Evolutionary conservation across 2,113 vertebrate species (phyloP).

Genomic region (Gnathonemus longibarbis): DNA sequence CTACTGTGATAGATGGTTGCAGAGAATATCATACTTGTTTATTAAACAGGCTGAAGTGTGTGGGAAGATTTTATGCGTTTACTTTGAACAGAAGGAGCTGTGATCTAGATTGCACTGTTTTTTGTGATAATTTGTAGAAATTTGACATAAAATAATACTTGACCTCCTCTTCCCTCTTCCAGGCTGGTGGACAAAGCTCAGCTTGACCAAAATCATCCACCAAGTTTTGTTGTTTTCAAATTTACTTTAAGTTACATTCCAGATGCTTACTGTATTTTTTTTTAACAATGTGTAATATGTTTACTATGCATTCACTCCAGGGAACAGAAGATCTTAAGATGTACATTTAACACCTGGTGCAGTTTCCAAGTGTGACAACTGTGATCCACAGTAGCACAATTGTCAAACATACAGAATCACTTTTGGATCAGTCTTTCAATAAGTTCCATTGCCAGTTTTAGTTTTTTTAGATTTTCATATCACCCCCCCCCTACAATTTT

Average conservation of each 20-base stretch:
- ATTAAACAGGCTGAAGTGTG: neutral
- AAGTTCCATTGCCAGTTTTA: neutral
- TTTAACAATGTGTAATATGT: conserved; percentile 72
- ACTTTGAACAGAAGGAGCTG: neutral
- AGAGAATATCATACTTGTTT: neutral
- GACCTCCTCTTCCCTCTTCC: conserved; percentile 60
- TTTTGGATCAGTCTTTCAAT: neutral
- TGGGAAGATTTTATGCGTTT: neutral
- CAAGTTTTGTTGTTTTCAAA: conserved; percentile 29
- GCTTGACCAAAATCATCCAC: conserved; percentile 83
- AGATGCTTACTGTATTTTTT: conserved; percentile 57
- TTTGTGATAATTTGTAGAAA: neutral
- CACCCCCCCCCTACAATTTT: neutral
- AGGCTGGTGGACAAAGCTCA: conserved; percentile 93
- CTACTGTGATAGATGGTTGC: neutral
- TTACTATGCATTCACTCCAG: conserved; percentile 74
- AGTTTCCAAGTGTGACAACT: conserved; percentile 54
- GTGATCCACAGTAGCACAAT: conserved; percentile 18
- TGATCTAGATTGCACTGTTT: neutral
- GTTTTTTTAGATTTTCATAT: neutral
- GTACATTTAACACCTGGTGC: conserved; percentile 61
- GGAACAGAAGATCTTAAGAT: conserved; percentile 69
- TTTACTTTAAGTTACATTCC: conserved; percentile 81
- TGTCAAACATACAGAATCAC: neutral
- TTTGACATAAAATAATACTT: neutral